These are phyloP conservation scores for Koerneria pararmatus DNA, from an alignment of 2,888 invertebrate genomes.

Conservation along the genomic window DNA sequence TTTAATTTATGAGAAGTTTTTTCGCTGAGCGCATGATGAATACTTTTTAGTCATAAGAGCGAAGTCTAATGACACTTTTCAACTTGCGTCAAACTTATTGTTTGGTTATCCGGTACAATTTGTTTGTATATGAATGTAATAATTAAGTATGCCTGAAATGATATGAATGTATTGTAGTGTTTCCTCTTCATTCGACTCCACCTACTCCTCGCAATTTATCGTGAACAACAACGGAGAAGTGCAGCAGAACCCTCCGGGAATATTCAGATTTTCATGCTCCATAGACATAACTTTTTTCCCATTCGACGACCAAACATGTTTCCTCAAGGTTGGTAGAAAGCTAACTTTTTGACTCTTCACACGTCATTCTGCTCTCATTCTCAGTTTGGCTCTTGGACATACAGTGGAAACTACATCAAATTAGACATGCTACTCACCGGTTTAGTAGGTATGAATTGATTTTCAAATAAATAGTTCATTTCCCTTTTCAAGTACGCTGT, in stretches of 20 bases:
- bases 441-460: conserved; percentile 31
- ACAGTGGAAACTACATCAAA: conserved; percentile 41
- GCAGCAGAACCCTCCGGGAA: conserved; percentile 45
- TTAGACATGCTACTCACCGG: conserved; percentile 34
- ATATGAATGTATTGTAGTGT: conserved; percentile 32
- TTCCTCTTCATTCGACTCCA: conserved; percentile 42
- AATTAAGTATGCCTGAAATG: not conserved
- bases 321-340: conserved; percentile 35
- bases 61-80: no score
- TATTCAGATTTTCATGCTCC: conserved; percentile 39
- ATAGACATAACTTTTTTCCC: conserved; percentile 47
- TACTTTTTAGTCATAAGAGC: no score
- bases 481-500: not conserved
- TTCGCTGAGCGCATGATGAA: no score
- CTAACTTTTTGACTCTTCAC: no score
- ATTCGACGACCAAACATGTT: conserved; percentile 42
- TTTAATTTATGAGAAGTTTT: no score
- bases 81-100: no score
- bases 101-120: not conserved
- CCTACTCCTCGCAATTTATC: conserved; percentile 40
- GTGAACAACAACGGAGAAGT: conserved; percentile 37
- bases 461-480: not conserved
- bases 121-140: not conserved
- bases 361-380: not conserved
- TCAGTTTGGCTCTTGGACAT: conserved; percentile 36